Base-by-base conservation (phyloP, 2,113 vertebrate species). In the Tor tambroides region DNA sequence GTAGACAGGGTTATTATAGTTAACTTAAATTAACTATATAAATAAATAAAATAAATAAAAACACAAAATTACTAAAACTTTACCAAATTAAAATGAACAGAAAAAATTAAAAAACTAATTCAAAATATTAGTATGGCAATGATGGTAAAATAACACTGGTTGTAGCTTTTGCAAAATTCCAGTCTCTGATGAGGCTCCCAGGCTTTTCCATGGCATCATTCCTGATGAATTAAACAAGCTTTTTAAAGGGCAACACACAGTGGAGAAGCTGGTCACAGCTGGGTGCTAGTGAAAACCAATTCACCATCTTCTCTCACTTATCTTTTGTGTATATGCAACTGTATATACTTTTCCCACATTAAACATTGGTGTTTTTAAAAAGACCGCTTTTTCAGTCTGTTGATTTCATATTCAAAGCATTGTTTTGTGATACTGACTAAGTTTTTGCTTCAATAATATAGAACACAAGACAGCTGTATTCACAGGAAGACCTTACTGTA, bases 191-290 rank as follows among this genome's bases (percentile, higher is more conserved):
- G 78, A 76, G 67, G 69, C 78, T 93, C 75, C 87, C 85, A 86
- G 90, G 89, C 88, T 92, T 92, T 93, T 93, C 91, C 93, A 92
- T 90, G 80, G 88, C 90, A 93, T 95, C 91, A 93, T 85, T 89
- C 80, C 59, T 38, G 83, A 91, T 61, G 86, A 89, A 92, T 91
- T 90, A 90, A 92, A 93, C 87, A 89, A 90, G 88, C 91, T 90
- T 82, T 88, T 90, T 90, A 92, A 85, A 91, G 88, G 90, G 84
- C 90, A 89, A 87, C 74, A 28, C 89, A 77, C 85, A 87, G 71
- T n/a, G 38, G 63, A 80, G n/a, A 28, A 87, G 80, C 90, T 85
- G 85, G 35, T 46, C 87, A 75, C 93, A 94, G 92, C 93, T 94
- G 94, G 90, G 51, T 49, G 88, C 88, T 88, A 71, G 63, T 76